Conservation (phyloP, 2,888 invertebrate species). For the Listrodromus nycthemerus region DNA sequence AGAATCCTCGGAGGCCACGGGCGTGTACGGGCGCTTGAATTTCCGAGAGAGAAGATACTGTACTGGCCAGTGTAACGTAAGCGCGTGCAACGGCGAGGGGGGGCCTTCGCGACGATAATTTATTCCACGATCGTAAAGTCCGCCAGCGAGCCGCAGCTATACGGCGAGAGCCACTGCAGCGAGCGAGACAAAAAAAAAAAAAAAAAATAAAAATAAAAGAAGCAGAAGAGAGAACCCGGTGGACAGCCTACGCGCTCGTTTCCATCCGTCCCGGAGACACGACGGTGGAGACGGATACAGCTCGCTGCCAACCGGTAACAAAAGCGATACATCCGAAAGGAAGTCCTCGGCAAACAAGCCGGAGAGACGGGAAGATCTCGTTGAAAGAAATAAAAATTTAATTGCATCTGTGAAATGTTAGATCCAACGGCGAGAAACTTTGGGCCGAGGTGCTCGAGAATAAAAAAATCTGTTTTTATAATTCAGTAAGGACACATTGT, state of each 20-base stretch:
- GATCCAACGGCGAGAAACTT: neutral
- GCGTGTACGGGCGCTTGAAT: conserved; percentile 50
- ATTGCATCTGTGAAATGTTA: neutral
- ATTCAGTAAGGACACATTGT: neutral
- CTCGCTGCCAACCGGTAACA: neutral
- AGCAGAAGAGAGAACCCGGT: neutral
- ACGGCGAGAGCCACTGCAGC: conserved; percentile 32
- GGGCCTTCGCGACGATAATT: conserved; percentile 74
- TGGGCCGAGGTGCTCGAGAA: neutral
- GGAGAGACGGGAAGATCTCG: neutral
- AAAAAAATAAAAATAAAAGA: neutral
- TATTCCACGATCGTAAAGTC: conserved; percentile 77
- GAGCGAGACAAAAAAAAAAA: neutral
- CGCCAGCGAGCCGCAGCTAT: conserved; percentile 62
- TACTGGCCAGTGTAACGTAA: conserved; percentile 56
- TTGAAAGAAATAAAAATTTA: neutral
- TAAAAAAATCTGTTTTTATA: neutral
- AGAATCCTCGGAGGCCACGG: conserved; percentile 32
- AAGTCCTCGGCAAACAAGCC: conserved; percentile 37
- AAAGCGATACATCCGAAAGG: conserved; percentile 31
- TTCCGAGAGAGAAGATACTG: conserved; percentile 37
- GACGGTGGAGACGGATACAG: neutral
- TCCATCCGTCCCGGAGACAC: conserved; percentile 25
- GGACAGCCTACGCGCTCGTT: conserved; percentile 52
- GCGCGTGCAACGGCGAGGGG: conserved; percentile 52